Conservation (phyloP, 1,140 invertebrate genomes). For the Leucophenga varia region DNA sequence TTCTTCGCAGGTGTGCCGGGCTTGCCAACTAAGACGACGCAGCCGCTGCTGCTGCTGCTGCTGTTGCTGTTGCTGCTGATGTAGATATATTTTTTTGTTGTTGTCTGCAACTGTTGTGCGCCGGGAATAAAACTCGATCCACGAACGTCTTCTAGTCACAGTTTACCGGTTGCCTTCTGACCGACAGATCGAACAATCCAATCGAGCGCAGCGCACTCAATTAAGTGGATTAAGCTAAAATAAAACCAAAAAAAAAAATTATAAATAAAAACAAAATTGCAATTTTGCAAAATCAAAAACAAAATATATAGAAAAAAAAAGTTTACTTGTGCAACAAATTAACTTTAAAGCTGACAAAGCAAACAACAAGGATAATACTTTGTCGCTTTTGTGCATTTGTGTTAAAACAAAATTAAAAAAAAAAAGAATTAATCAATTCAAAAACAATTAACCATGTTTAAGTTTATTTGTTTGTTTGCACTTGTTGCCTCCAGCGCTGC, state of each 20-base stretch:
- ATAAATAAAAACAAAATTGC: slow-evolving; percentile 8
- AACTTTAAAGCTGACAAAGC: too few species aligned
- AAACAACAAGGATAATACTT: slow-evolving; percentile 10
- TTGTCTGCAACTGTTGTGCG: slow-evolving; percentile 25
- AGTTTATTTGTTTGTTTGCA: slow-evolving; percentile 57
- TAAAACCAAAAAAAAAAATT: slow-evolving; percentile 10
- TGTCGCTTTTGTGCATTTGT: slow-evolving; percentile 26
- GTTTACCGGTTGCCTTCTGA: slow-evolving; percentile 57
- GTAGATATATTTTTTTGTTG: neutral
- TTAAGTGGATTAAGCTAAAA: slow-evolving; percentile 21
- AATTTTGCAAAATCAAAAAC: slow-evolving; percentile 16
- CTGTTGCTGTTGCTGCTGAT: slow-evolving; percentile 23
- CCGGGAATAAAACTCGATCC: slow-evolving; percentile 57
- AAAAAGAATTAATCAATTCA: too few species aligned
- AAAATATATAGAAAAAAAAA: slow-evolving; percentile 18
- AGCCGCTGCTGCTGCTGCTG: slow-evolving; percentile 16
- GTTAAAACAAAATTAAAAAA: slow-evolving; percentile 12
- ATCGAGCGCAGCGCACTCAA: slow-evolving; percentile 48
- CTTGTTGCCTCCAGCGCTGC: slow-evolving; percentile 59
- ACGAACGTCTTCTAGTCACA: slow-evolving; percentile 56
- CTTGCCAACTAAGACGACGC: slow-evolving; percentile 17
- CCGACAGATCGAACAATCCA: slow-evolving; percentile 52
- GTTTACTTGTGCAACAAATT: too few species aligned
- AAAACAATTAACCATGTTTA: slow-evolving; percentile 62
- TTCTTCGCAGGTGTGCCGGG: slow-evolving; percentile 3